phyloP scores from a whole-genome alignment of 1,140 invertebrate species.

The Drosophila ohnishii region DNA sequence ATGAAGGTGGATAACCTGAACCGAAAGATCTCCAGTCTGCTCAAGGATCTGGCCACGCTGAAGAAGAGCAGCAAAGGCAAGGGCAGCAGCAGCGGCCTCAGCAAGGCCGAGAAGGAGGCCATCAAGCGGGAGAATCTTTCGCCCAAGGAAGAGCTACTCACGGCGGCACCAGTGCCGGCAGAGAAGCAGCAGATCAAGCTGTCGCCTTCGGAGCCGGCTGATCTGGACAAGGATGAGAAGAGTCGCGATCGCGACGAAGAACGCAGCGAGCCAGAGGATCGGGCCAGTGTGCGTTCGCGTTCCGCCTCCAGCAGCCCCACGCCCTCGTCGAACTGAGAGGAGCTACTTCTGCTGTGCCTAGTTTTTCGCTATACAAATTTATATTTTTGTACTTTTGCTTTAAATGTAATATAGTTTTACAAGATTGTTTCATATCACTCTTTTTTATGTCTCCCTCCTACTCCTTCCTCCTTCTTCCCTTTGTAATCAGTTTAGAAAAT shows the following conservation, averaged over 20 bases:
- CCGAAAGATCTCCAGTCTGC: constrained; percentile 89
- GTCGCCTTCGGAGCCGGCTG: constrained; percentile 27
- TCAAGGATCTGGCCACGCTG: constrained; percentile 93
- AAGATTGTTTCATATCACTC: constrained; percentile 61
- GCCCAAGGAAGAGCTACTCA: constrained; percentile 71
- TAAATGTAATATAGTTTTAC: constrained; percentile 76
- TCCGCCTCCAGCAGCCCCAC: constrained; percentile 69
- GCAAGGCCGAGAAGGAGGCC: constrained; percentile 78
- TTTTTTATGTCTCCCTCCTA: constrained; percentile 37
- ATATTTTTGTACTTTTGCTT: constrained; percentile 62
- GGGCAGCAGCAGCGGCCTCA: constrained; percentile 60
- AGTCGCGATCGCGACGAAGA: constrained; percentile 71
- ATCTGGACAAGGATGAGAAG: constrained; percentile 74
- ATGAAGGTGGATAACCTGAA: constrained; percentile 91
- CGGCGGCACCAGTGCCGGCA: constrained; percentile 17
- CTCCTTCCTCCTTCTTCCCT: constrained; percentile 3
- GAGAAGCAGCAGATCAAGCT: constrained; percentile 49
- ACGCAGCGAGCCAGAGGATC: constrained; percentile 63
- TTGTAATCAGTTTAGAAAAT: constrained; percentile 71
- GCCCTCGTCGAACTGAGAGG: constrained; percentile 69
- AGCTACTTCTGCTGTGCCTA: constrained; percentile 13
- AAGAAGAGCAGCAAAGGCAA: constrained; percentile 90
- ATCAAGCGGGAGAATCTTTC: constrained; percentile 83
- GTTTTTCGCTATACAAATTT: constrained; percentile 50
- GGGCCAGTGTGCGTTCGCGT: constrained; percentile 57